Evolutionary conservation across 53 echinoderm and acorn worm genomes (phyloP).

Genomic region (Holothuria scabra): DNA sequence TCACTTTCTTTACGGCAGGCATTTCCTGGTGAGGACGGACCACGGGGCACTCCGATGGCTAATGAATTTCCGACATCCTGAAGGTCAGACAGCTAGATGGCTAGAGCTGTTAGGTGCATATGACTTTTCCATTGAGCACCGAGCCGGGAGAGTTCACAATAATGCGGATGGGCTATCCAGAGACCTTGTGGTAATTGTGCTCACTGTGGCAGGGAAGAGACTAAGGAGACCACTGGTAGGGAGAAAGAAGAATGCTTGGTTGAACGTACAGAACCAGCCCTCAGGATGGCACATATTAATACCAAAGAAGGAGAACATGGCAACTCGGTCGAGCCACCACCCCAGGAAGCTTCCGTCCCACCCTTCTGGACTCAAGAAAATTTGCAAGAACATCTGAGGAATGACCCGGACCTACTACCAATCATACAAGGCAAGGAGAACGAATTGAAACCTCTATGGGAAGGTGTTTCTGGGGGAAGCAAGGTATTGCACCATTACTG

Average conservation of each 20-base stretch:
- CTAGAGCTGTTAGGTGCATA: conserved; percentile 18
- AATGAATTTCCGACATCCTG: conserved; percentile 6
- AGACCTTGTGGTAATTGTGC: too few relatives aligned
- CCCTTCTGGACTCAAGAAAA: conserved; percentile 5
- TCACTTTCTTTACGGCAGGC: background rate
- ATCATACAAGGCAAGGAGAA: conserved; percentile 4
- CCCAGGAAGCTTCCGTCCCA: background rate
- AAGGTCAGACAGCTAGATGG: conserved; percentile 21
- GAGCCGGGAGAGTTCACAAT: background rate
- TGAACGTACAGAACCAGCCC: too few relatives aligned
- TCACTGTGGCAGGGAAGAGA: too few relatives aligned
- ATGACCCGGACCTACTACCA: conserved; percentile 5
- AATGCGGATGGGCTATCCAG: too few relatives aligned
- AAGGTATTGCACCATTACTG: conserved; percentile 11
- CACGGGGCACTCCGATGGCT: conserved; percentile 24
- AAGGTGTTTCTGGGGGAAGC: conserved; percentile 10
- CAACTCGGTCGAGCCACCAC: too few relatives aligned
- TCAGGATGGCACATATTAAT: too few relatives aligned
- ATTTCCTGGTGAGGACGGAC: conserved; percentile 32
- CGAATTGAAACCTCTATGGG: background rate
- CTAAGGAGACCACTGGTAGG: too few relatives aligned
- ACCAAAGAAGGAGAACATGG: too few relatives aligned
- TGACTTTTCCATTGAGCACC: background rate
- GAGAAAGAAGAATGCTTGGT: too few relatives aligned
- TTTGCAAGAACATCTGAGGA: background rate